Conservation (phyloP, 2,797 vertebrate species). For the Characodon lateralis region DNA sequence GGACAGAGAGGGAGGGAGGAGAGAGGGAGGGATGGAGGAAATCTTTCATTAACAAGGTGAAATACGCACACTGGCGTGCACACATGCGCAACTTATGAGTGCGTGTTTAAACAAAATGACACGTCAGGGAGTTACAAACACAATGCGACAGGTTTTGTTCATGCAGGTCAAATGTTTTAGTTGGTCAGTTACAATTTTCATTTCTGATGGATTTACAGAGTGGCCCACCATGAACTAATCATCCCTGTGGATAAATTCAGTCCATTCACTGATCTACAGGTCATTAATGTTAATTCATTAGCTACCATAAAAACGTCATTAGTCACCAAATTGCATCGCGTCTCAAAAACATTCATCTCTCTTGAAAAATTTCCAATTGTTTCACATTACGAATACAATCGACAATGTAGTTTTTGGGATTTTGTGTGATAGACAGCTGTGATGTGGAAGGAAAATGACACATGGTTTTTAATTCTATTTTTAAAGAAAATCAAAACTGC, state of each 20-base stretch:
- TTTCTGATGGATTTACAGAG: neutral
- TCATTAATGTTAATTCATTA: neutral
- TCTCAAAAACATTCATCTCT: too few relatives aligned
- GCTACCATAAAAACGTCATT: neutral
- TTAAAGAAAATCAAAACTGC: too few relatives aligned
- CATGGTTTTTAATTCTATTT: too few relatives aligned
- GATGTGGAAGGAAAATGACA: too few relatives aligned
- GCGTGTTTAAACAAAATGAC: neutral
- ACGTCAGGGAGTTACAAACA: neutral
- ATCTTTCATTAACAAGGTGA: conserved; percentile 39
- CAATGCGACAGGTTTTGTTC: neutral
- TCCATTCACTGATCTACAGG: neutral
- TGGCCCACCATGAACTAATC: neutral
- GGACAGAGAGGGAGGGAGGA: conserved; percentile 5
- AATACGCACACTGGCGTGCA: conserved; percentile 11
- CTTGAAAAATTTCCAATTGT: too few relatives aligned
- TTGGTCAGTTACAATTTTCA: neutral
- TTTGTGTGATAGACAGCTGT: too few relatives aligned
- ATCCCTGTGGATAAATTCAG: neutral
- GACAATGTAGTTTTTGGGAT: too few relatives aligned
- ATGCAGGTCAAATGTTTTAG: neutral
- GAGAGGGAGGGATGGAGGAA: neutral
- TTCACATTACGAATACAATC: too few relatives aligned
- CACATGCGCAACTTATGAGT: conserved; percentile 20
- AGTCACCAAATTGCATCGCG: neutral